phyloP scores from a whole-genome alignment of 2,888 invertebrate genomes.

The Synergus gifuensis region DNA sequence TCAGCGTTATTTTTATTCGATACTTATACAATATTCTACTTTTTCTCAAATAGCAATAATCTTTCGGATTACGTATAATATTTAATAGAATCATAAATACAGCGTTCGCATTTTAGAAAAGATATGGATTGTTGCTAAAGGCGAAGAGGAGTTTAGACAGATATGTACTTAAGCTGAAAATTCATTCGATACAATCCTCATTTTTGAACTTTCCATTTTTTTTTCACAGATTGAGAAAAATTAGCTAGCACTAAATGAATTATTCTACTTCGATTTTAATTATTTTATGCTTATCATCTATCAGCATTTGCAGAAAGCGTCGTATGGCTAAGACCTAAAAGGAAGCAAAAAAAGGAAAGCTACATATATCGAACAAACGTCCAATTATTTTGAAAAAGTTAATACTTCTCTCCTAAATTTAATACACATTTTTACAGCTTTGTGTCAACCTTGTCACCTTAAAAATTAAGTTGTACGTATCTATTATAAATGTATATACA shows the following conservation, averaged over 20 bases:
- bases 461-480: constrained; percentile 22
- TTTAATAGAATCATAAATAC: constrained; percentile 14
- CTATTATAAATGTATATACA: neutral
- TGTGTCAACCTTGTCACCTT: neutral
- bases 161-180: constrained; percentile 40
- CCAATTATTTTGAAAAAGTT: neutral
- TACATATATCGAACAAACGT: constrained; percentile 17
- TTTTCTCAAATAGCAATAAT: constrained; percentile 19
- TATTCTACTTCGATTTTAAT: neutral
- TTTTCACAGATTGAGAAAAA: neutral
- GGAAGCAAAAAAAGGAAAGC: constrained; percentile 15
- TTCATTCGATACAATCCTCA: constrained; percentile 16
- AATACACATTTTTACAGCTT: constrained; percentile 27
- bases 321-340: neutral
- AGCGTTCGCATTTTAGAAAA: constrained; percentile 20
- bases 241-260: neutral
- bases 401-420: constrained; percentile 33
- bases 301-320: constrained; percentile 10
- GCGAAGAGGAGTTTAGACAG: constrained; percentile 33
- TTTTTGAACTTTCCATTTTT: constrained; percentile 5
- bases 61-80: constrained; percentile 16
- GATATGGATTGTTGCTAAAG: constrained; percentile 39
- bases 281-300: constrained; percentile 6
- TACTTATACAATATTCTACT: constrained; percentile 35
- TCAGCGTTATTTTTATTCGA: constrained; percentile 15